Evolutionary conservation across 2,797 vertebrate genomes (phyloP), one percentile per base, ranked within the genome.

Genomic region (Crenuchus spilurus): DNA sequence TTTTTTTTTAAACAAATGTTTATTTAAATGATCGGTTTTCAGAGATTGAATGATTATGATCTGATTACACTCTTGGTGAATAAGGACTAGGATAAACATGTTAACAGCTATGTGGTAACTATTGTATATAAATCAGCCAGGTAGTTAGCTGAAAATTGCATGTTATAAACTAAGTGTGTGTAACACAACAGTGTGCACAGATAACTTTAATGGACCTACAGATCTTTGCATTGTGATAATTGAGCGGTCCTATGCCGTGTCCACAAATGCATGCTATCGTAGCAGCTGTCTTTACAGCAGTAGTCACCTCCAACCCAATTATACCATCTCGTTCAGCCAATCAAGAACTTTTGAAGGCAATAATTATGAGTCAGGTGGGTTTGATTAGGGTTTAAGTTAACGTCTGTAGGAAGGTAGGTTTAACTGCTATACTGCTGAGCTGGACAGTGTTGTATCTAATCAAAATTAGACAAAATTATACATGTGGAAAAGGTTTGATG

Each of bases 121-220:
- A 8, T 18, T 4, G 51, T 57, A 37, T 20, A 22, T 48, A 66
- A n/a, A 24, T 22, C 13, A 55, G 37, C 37, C 18, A 63, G n/a
- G 28, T 54, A 30, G 28, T 26, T 52, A 72, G 31, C 55, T 62
- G 16, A 61, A 39, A 24, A 14, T 18, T 26, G 41, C 68, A 71
- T 61, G 33, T 35, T 35, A 3, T 35, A n/a, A n/a, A n/a, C n/a
- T n/a, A n/a, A n/a, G n/a, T n/a, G 33, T 35, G 33, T 35, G 33
- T 35, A 35, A 8, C 33, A 22, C 20, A 54, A 2, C 48, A 33
- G 26, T 10, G n/a, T 16, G 54, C n/a, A 33, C 30, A 58, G 26
- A 31, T 31, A n/a, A 30, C 28, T 30, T 30, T 30, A 28, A 10
- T 54, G 30, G 14, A 28, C 30, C 33, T 14, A 20, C 51, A 37